Evolutionary conservation across 2,888 invertebrate genomes (phyloP).

Genomic region (Andrena bucephala): DNA sequence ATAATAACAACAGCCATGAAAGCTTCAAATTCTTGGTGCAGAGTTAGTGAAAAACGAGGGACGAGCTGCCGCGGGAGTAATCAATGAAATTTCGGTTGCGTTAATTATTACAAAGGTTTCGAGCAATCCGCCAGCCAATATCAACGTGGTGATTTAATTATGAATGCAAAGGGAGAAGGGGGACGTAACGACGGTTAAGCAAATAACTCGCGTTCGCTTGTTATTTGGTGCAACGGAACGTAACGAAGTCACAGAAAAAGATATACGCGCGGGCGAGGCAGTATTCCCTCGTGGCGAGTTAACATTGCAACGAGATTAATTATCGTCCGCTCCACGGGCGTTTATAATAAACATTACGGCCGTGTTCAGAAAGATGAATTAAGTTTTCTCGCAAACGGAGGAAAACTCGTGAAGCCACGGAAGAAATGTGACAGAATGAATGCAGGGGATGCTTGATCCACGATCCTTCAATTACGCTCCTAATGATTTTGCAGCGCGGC

Average conservation of each 20-base stretch:
- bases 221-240: constrained; percentile 16
- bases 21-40: no score
- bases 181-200: constrained; percentile 30
- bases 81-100: constrained; percentile 8
- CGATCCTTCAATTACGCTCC: neutral
- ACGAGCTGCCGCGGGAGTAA: neutral
- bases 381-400: neutral
- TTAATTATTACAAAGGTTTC: constrained; percentile 7
- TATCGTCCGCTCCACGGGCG: neutral
- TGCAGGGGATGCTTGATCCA: neutral
- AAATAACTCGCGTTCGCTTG: constrained; percentile 32
- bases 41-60: neutral
- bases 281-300: neutral
- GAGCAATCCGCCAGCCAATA: neutral
- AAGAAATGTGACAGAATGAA: neutral
- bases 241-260: neutral
- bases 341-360: neutral
- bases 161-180: constrained; percentile 1
- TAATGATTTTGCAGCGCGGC: neutral
- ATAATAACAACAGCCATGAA: no score
- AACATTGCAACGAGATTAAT: constrained; percentile 31
- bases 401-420: no score
- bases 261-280: neutral
- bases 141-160: constrained; percentile 37
- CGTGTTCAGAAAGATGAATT: no score